A percentile compares a stretch with the other conserved stretches of the same genome.
Conservation (phyloP, 2,888 invertebrate genomes). For the Rhodophaea formosa region DNA sequence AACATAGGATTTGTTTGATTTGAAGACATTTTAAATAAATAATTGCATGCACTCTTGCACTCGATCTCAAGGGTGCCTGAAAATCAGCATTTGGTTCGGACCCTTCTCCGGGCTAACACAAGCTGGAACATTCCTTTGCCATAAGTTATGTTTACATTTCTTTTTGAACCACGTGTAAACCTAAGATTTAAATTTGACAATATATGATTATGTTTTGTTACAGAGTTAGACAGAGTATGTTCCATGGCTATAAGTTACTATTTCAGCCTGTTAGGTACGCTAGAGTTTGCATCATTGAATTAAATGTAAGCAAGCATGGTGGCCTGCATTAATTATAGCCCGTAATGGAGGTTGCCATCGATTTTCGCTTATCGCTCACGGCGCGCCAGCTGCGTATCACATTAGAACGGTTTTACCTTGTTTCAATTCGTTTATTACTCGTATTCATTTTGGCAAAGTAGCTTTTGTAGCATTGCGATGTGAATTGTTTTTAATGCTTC, state of each 20-base stretch:
- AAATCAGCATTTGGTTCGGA: too few relatives aligned
- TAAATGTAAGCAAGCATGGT: conserved; percentile 11
- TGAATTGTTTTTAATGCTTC: conserved; percentile 1
- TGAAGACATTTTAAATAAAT: too few relatives aligned
- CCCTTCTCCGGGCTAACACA: too few relatives aligned
- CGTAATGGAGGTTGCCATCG: conserved; percentile 62
- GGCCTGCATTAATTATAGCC: conserved; percentile 58
- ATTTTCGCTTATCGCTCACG: conserved; percentile 68
- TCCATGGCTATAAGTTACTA: not conserved
- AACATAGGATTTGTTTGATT: too few relatives aligned
- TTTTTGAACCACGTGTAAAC: too few relatives aligned
- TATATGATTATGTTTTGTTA: too few relatives aligned
- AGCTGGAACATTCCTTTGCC: too few relatives aligned
- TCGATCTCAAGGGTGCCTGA: too few relatives aligned
- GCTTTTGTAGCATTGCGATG: conserved; percentile 7
- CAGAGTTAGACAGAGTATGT: too few relatives aligned
- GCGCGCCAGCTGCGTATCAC: conserved; percentile 51
- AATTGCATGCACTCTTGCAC: too few relatives aligned
- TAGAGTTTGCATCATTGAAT: not conserved
- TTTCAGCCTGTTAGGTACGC: not conserved
- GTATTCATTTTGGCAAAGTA: conserved; percentile 25
- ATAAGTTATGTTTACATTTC: too few relatives aligned
- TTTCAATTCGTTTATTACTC: conserved; percentile 33
- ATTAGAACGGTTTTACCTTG: conserved; percentile 51
- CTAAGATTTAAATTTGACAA: too few relatives aligned